Base-by-base conservation (phyloP, 1,140 invertebrate species). In the Drosophila suzukii region DNA sequence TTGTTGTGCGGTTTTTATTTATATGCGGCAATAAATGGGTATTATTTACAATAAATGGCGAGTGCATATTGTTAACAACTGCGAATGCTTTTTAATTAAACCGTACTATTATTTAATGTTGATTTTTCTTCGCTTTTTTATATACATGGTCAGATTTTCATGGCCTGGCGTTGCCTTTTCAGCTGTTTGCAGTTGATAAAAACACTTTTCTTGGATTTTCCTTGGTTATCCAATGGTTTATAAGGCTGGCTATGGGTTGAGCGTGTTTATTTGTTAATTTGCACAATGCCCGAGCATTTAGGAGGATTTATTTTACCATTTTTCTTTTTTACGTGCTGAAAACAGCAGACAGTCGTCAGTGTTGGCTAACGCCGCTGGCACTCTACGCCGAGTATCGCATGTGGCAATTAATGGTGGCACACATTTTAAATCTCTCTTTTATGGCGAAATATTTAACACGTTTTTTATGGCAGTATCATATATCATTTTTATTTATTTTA, bases 301-400 rank as follows among this genome's bases (percentile, higher is more conserved):
- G 41, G 10, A 41, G 38, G 60, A 53, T 57, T 75, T 65, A 65
- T 75, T 75, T 75, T 75, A 75, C 72, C 73, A 73, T 73, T 73
- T 70, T 51, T 68, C 62, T 58, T 62, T 75, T 75, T 75, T 75
- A 70, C 67, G 67, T 75, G 72, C 73, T 53, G 67, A 70, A 51
- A 70, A 71, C 65, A 71, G 67, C 70, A 75, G 61, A 75, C 73
- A 54, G 41, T 47, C 38, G 38, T 10, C 15, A 75, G 73, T 75
- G 73, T 75, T 75, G 73, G 72, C 10, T 43, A 75, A 41, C 44
- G 53, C 27, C 32, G 12, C 17, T 53, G 27, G 30, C 38, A 53
- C 67, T 71, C 46, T 30, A 30, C 38, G 49, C 41, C 43, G 34
- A 51, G 36, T 76, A 73, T 63, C 44, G 58, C 72, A 75, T 63